phyloP scores from a whole-genome alignment of 2,888 invertebrate genomes.

The Drosophila percnosoma region DNA sequence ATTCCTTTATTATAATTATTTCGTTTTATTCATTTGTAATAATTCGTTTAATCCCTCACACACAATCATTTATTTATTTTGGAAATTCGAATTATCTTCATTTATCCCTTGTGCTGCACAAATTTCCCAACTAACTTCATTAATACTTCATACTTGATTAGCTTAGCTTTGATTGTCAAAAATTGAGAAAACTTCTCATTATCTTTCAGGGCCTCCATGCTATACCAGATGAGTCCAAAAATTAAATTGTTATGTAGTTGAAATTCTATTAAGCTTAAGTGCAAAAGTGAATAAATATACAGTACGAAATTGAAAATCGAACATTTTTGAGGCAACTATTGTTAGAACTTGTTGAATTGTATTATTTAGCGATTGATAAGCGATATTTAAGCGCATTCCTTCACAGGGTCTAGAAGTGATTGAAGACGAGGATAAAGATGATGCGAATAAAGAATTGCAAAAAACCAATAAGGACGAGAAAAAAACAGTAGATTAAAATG shows the following conservation, averaged over 20 bases:
- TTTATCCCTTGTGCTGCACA: slow-evolving; percentile 18
- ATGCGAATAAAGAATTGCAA: background rate
- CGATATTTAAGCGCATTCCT: background rate
- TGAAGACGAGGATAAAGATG: slow-evolving; percentile 27
- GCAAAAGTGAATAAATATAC: slow-evolving; percentile 72
- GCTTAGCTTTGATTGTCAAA: slow-evolving; percentile 20
- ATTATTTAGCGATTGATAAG: background rate
- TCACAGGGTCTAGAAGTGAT: slow-evolving; percentile 49
- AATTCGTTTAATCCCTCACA: background rate
- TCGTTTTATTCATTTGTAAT: background rate
- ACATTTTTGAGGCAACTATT: slow-evolving; percentile 1
- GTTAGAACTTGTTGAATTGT: slow-evolving; percentile 2
- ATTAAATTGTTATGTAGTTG: slow-evolving; percentile 64
- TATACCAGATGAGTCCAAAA: slow-evolving; percentile 86
- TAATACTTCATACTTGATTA: slow-evolving; percentile 7
- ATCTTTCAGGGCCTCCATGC: slow-evolving; percentile 87
- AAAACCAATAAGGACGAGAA: background rate
- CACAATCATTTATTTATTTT: background rate
- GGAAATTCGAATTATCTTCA: background rate
- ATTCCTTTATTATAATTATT: background rate
- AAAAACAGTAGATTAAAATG: slow-evolving; percentile 1
- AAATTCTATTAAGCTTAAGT: slow-evolving; percentile 69
- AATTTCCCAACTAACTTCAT: background rate
- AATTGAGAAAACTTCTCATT: slow-evolving; percentile 33
- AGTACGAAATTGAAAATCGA: slow-evolving; percentile 43